Base-by-base conservation (phyloP, 2,888 invertebrate species). In the Epinotia nisella region DNA sequence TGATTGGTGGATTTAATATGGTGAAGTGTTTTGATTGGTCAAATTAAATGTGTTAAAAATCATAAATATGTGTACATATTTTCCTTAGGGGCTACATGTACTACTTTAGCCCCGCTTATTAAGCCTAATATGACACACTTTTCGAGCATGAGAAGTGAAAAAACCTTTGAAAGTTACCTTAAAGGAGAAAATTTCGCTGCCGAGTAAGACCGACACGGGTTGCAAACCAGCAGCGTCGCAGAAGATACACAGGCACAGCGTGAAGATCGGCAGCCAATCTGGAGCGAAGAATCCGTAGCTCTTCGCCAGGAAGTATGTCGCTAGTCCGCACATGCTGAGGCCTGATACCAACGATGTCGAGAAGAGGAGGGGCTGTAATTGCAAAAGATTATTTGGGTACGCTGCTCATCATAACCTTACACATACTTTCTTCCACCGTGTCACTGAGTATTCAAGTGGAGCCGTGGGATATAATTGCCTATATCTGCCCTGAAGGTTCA, bases 181-280 rank as follows among this genome's bases (percentile, higher is more conserved):
- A 65, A 86, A 93, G 2, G 93, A 91, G 75, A 95, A 94, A 73
- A 95, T 90, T 78, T 95, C 95, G 0, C 93, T 88, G 0, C 87
- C 85, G 0, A 95, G 78, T 1, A 95, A 88, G 10, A 94, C 90
- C 0, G 95, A 94, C 0, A 92, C 88, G 0, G 94, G 94, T 61
- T 94, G 94, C 51, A 95, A 83, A 0, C 95, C 95, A 1, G 93
- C 81, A 0, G 94, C 85, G 70, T 94, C 94, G 11, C 89, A 83
- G 78, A 95, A 88, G 77, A 95, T 92, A 79, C 91, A 94, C 1
- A 91, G 29, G 21, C 95, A 94, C 0, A 95, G 81, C 0, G 94
- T 88, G 0, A 83, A 77, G 1, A 95, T 82, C 0, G 95, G 95
- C 9, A 95, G 77, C 94, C 94, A 95, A 11, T 87, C 84, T 0